Base-by-base conservation (phyloP, 2,888 invertebrate genomes). In the Bimastos eiseni region DNA sequence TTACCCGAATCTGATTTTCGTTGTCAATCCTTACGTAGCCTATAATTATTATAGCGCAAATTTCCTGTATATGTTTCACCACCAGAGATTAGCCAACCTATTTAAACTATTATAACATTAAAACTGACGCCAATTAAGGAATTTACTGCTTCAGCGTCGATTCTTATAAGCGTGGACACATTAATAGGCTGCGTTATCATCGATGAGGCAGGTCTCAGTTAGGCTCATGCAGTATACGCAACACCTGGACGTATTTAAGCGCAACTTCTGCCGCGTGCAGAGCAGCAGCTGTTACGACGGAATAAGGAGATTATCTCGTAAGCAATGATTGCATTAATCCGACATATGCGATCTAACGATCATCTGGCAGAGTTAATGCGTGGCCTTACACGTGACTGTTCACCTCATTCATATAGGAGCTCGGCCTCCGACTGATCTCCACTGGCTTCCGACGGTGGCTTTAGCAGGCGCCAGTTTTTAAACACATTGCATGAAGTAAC, bases 181-280 rank as follows among this genome's bases (percentile, higher is more conserved):
- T 70, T 6, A 70, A n/a, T 24, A 49, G 21, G 70, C 8, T n/a
- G 70, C 70, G 4, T 11, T 30, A 1, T 70, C n/a, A 30, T 17
- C 70, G 70, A 70, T 70, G n/a, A n/a, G n/a, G 13, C 24, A n/a
- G n/a, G n/a, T n/a, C n/a, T n/a, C n/a, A n/a, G n/a, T n/a, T n/a
- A n/a, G n/a, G n/a, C 49, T 24, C 15, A 44, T 44, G 15, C 17
- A 13, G 1, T 17, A 1, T 49, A 70, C 30, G n/a, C n/a, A 70
- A 70, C 70, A 70, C n/a, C 70, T 70, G 70, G 70, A 70, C 70
- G 70, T 70, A 70, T 70, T 70, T 70, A 70, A 70, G n/a, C 30
- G 70, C 2, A n/a, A n/a, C 70, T 30, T 70, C 70, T 70, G 70
- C n/a, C n/a, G 70, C 49, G n/a, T 70, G 30, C n/a, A 70, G 70